Evolutionary conservation across 2,888 invertebrate species (phyloP).

Genomic region (Drosophila antonietae): DNA sequence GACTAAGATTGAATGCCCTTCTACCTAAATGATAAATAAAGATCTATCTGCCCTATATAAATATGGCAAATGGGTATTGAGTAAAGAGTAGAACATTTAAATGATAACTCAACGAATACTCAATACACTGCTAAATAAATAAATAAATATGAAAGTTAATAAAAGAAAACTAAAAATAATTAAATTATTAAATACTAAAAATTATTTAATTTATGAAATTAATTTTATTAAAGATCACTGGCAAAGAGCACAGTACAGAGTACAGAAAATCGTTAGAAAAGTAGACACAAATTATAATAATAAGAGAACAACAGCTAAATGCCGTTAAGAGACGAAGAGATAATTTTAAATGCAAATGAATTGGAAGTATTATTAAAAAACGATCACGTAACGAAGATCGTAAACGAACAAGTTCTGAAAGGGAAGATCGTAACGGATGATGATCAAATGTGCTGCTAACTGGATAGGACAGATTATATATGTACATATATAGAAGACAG

Average conservation of each 20-base stretch:
- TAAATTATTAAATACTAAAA: not conserved
- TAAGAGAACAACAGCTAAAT: too few species aligned
- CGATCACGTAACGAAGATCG: not conserved
- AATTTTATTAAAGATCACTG: not conserved
- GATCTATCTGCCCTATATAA: not conserved
- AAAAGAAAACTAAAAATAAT: not conserved
- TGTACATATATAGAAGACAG: not conserved
- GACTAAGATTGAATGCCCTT: conserved; percentile 4
- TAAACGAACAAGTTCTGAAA: not conserved
- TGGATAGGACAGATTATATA: not conserved
- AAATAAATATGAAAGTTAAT: not conserved
- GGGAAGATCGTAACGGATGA: not conserved
- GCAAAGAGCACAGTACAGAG: too few species aligned
- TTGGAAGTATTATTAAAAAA: not conserved
- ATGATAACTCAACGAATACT: not conserved
- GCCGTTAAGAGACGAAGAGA: too few species aligned
- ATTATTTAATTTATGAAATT: not conserved
- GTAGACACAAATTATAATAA: too few species aligned
- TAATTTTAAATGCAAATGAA: not conserved
- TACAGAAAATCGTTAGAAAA: too few species aligned
- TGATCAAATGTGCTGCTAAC: not conserved
- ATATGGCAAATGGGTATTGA: not conserved
- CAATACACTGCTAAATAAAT: not conserved
- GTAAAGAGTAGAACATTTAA: not conserved
- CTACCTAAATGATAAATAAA: not conserved